Evolutionary conservation across 2,888 invertebrate genomes (phyloP).

Genomic region (Drosophila cyrtoloma): DNA sequence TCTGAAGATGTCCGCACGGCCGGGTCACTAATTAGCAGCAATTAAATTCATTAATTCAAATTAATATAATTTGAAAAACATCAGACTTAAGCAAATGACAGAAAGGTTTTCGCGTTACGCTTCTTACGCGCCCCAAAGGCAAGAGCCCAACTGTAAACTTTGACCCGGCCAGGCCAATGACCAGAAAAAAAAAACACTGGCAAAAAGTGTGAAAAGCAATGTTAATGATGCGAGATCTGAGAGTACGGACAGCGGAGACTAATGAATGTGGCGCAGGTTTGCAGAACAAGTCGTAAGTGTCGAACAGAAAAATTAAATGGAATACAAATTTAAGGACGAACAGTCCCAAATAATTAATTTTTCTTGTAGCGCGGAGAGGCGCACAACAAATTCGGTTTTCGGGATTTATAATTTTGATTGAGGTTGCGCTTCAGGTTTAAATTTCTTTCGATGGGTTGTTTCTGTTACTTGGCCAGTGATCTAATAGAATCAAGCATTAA

Average conservation of each 20-base stretch:
- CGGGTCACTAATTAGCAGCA: slow-evolving; percentile 71
- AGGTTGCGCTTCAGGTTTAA: background rate
- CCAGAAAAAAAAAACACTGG: slow-evolving; percentile 65
- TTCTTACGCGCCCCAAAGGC: slow-evolving; percentile 45
- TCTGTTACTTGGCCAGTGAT: background rate
- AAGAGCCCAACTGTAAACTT: slow-evolving; percentile 41
- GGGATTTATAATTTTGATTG: background rate
- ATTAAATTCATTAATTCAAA: slow-evolving; percentile 80
- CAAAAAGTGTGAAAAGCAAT: slow-evolving; percentile 73
- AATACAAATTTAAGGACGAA: slow-evolving; percentile 19
- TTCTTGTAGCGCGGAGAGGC: background rate
- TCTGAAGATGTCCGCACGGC: slow-evolving; percentile 64
- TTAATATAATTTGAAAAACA: slow-evolving; percentile 76
- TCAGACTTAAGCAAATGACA: slow-evolving; percentile 39
- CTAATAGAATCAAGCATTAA: slow-evolving; percentile 35
- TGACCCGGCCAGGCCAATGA: slow-evolving; percentile 68
- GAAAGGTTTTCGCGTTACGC: slow-evolving; percentile 39
- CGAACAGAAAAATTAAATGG: slow-evolving; percentile 7
- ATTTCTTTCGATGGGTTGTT: background rate
- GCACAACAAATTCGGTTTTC: background rate
- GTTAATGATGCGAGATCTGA: slow-evolving; percentile 64
- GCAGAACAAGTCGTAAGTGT: slow-evolving; percentile 46
- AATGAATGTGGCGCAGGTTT: slow-evolving; percentile 44
- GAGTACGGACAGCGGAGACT: slow-evolving; percentile 48
- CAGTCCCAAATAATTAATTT: slow-evolving; percentile 7